Base-by-base conservation (phyloP, 2,888 invertebrate genomes). In the Drosophila aldrichi region DNA sequence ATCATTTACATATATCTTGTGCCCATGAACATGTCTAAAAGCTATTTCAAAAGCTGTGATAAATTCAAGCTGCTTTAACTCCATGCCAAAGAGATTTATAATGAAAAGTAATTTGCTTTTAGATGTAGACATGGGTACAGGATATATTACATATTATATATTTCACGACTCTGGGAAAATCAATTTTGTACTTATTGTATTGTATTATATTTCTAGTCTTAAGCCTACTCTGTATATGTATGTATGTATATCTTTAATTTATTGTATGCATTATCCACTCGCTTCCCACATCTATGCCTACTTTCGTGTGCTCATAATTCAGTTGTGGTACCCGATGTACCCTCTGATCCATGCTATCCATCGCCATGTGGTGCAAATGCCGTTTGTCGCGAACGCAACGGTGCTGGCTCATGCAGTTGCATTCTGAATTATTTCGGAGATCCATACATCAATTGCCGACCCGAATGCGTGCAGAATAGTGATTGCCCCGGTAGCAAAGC, bases 351-450 rank as follows among this genome's bases (percentile, higher is more conserved):
- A 77, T 97, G 97, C 92, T 94, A 96, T 91, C 96, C 96, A 77
- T 96, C 96, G 62, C 97, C 97, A 48, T 98, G 98, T 92, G 97
- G 97, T 67, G 94, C 96, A 38, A 97, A 97, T 92, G 97, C 98
- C 57, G 93, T 96, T 80, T 98, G 98, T 93, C 96, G 95, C 92
- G 96, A 96, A 93, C 94, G 95, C 87, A 95, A 96, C 89, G 96
- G 96, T 81, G 96, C 96, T 64, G 97, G 97, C 52, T 96, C 97
- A 72, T 97, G 97, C 92, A 94, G 95, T 74, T 97, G 97, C 93
- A 93, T 96, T 75, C 95, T 95, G 66, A 96, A 97, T 88, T 97
- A 97, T 92, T 96, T 95, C 87, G 97, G 97, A 58, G 97, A 97
- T 93, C 97, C 97, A 2, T 97, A 97, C 88, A 94, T 96, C 48